Base-by-base conservation (phyloP, 1,140 invertebrate genomes). In the Brachionus rotundiformis region DNA sequence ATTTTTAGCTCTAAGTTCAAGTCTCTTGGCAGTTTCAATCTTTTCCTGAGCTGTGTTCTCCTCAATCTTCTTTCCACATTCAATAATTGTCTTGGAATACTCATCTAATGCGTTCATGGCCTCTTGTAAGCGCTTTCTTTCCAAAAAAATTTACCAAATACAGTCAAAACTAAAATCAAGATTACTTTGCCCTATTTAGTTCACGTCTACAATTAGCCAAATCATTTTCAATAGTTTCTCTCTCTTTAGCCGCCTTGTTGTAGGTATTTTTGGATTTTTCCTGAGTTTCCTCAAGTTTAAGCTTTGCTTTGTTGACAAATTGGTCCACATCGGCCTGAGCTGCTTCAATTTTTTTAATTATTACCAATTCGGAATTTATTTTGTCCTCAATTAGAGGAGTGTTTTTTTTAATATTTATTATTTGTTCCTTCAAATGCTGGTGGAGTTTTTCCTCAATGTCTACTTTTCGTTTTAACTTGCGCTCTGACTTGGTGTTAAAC, bases 101-200 rank as follows among this genome's bases (percentile, higher is more conserved):
- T 47, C 36, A 4, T 41, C 29, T 7, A 29, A 11, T 25, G 25
- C 13, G 23, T 81, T 39, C 16, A 31, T 3, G 7, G 79, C 54
- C 19, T 61, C 36, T 27, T 81, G 59, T 10, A 81, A 25, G 4
- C 54, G 54, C 13, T 63, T 81, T 68, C 79, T 81, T 63, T n/a
- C n/a, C n/a, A n/a, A n/a, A n/a, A n/a, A n/a, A n/a, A n/a, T n/a
- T n/a, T 29, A 47, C 1, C n/a, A 27, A 63, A 44, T 31, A 65
- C 1, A n/a, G 5, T 0, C 0, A 39, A 29, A 47, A 10, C 3
- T n/a, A 49, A 47, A 27, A 33, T 1, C 0, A 19, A 7, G n/a
- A 68, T 54, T 59, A 79, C 76, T 79, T 59, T 2, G 76, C 76
- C 29, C 54, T 79, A 7, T 63, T 79, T 13, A 79, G 29, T 33